Evolutionary conservation across 2,888 invertebrate genomes (phyloP).

Genomic region (Heterodera filipjevi): DNA sequence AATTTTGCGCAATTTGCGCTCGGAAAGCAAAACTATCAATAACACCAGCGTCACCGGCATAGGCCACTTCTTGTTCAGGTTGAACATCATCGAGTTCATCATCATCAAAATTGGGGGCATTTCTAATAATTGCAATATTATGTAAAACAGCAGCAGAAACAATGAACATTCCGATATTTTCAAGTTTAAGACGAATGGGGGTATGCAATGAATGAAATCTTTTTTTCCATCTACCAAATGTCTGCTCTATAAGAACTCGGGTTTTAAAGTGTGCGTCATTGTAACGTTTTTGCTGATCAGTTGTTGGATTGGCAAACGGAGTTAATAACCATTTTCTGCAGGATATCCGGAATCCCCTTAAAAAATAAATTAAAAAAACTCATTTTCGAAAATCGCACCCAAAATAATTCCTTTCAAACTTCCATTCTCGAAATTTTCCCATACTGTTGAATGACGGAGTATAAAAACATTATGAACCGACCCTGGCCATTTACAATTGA

Average conservation of each 20-base stretch:
- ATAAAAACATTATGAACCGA: not conserved
- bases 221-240: constrained; percentile 27
- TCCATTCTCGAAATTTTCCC: not conserved
- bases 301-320: constrained; percentile 9
- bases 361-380: not conserved
- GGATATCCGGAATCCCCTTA: constrained; percentile 15
- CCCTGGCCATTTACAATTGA: not conserved
- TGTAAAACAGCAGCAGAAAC: constrained; percentile 28
- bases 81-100: constrained; percentile 19
- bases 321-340: constrained; percentile 3
- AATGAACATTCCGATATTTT: constrained; percentile 26
- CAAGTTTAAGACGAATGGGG: constrained; percentile 23
- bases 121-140: constrained; percentile 19
- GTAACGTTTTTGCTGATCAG: not conserved
- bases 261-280: constrained; percentile 20
- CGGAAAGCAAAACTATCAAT: not conserved
- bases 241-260: constrained; percentile 3
- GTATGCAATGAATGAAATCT: constrained; percentile 25
- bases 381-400: not conserved
- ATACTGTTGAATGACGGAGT: not conserved
- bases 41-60: not conserved
- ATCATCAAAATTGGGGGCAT: not conserved
- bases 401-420: not conserved
- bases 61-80: not conserved
- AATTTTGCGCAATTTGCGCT: not conserved